phyloP scores from a whole-genome alignment of 2,113 vertebrate species.

The Toxostoma redivivum region DNA sequence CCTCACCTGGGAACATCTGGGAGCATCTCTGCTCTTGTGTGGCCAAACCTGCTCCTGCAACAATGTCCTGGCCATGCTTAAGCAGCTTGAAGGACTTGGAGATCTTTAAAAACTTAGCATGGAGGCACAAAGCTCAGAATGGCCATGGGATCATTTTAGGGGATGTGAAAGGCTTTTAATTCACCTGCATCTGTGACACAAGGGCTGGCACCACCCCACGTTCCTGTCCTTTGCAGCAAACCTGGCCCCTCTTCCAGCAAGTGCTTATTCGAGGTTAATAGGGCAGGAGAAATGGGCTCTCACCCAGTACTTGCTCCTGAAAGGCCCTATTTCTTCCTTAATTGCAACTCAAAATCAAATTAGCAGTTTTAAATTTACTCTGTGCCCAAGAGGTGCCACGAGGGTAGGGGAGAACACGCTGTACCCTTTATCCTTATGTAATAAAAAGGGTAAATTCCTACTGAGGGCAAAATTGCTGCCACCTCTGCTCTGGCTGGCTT shows the following conservation, averaged over 20 bases:
- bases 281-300: conserved; percentile 1
- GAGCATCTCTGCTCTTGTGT: background rate
- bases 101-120: background rate
- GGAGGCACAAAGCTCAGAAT: background rate
- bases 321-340: conserved; percentile 31
- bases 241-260: background rate
- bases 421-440: background rate
- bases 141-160: background rate
- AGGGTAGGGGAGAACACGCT: background rate
- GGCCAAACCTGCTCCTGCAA: background rate
- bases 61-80: rapidly evolving
- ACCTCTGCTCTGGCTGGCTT: background rate
- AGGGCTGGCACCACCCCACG: background rate
- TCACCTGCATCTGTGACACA: rapidly evolving
- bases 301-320: background rate
- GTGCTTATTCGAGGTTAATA: background rate
- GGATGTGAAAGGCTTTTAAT: background rate
- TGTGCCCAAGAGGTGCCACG: background rate
- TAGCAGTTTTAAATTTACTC: conserved; percentile 33
- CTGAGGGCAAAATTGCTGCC: background rate
- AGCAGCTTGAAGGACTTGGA: background rate
- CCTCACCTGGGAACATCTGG: background rate
- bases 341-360: conserved; percentile 49
- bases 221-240: background rate
- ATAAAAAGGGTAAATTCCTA: background rate